phyloP scores from a whole-genome alignment of 2,888 invertebrate species.

The Caenorhabditis sp. region DNA sequence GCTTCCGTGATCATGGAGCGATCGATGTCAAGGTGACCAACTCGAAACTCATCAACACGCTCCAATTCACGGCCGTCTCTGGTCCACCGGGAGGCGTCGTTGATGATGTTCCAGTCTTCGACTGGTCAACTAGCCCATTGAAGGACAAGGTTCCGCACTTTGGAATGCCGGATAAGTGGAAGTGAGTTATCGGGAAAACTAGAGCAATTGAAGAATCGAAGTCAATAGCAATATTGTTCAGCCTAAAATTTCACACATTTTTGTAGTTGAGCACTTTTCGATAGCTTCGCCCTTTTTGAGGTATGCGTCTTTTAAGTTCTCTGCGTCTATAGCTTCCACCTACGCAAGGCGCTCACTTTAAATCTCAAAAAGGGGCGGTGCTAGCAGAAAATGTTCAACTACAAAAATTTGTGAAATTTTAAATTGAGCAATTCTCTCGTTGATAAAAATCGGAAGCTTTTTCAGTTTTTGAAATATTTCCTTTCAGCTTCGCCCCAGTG shows the following conservation, averaged over 20 bases:
- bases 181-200: slow-evolving; percentile 7
- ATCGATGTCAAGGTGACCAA: slow-evolving; percentile 87
- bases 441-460: too few relatives aligned
- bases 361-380: too few relatives aligned
- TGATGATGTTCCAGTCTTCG: slow-evolving; percentile 87
- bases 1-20: slow-evolving; percentile 87
- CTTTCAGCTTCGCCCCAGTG: slow-evolving; percentile 66
- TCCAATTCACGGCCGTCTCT: slow-evolving; percentile 86
- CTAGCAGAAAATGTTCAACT: too few relatives aligned
- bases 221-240: too few relatives aligned
- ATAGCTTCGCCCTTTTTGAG: too few relatives aligned
- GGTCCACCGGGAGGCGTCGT: slow-evolving; percentile 86
- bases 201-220: not conserved
- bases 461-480: not conserved
- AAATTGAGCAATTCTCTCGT: not conserved
- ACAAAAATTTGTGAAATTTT: not conserved
- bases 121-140: slow-evolving; percentile 89
- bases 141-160: slow-evolving; percentile 79
- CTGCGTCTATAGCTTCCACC: too few relatives aligned
- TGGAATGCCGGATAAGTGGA: slow-evolving; percentile 69
- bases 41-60: slow-evolving; percentile 76
- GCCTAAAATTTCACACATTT: too few relatives aligned
- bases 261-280: too few relatives aligned
- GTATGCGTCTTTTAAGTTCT: too few relatives aligned
- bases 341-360: too few relatives aligned